phyloP scores from a whole-genome alignment of 2,797 vertebrate species.

The Lacerta bilineata region DNA sequence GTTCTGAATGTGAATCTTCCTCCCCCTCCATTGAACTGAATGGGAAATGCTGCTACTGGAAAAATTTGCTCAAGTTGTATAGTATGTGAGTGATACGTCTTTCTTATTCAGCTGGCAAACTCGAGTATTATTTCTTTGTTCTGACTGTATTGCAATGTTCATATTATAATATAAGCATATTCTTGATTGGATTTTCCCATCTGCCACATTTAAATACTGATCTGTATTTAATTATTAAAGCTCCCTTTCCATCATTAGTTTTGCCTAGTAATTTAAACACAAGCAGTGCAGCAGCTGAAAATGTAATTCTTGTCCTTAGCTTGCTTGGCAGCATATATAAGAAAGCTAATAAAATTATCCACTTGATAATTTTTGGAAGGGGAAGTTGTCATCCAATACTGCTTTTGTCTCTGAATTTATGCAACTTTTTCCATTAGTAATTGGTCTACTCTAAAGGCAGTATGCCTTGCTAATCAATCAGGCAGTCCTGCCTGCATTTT shows the following conservation, averaged over 20 bases:
- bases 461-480: conserved; percentile 12
- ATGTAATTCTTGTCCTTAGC: conserved; percentile 8
- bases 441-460: conserved; percentile 9
- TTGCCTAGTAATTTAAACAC: conserved; percentile 10
- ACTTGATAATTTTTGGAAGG: neutral
- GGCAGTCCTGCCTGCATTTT: conserved; percentile 4
- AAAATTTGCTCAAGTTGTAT: neutral
- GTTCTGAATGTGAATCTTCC: neutral
- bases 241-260: neutral
- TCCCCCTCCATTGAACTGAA: neutral
- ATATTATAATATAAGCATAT: conserved; percentile 9
- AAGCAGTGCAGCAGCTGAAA: neutral
- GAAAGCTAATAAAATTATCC: conserved; percentile 19
- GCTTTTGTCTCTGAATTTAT: conserved; percentile 20
- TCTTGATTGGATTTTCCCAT: neutral
- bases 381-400: neutral
- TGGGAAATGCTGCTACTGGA: neutral
- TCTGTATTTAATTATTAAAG: conserved; percentile 37
- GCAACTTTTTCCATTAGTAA: neutral
- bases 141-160: neutral
- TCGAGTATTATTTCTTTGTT: neutral
- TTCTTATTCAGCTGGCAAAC: neutral
- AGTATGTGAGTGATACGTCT: neutral
- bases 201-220: conserved; percentile 6
- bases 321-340: accelerated